phyloP scores from a whole-genome alignment of 2,888 invertebrate species.

The Leucophora obtusa region DNA sequence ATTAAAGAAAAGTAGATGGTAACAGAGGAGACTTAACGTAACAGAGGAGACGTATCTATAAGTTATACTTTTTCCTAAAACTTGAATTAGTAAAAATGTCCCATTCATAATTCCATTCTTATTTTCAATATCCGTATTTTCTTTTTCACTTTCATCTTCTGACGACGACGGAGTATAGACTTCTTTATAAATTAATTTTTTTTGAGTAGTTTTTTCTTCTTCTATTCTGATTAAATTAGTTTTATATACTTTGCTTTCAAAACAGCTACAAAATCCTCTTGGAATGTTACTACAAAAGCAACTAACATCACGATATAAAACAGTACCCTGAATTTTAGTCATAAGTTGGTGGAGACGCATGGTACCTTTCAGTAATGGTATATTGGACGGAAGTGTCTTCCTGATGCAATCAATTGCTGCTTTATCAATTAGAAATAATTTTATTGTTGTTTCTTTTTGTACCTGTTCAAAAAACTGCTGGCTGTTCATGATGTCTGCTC shows the following conservation, averaged over 20 bases:
- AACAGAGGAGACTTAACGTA: conserved; percentile 38
- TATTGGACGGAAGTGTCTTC: conserved; percentile 45
- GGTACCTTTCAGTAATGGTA: conserved; percentile 47
- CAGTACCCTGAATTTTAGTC: conserved; percentile 43
- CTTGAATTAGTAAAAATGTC: conserved; percentile 41
- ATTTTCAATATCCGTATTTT: conserved; percentile 39
- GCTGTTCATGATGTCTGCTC: conserved; percentile 44
- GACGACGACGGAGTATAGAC: conserved; percentile 38
- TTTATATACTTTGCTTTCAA: conserved; percentile 45
- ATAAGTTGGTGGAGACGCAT: conserved; percentile 46
- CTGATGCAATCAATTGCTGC: conserved; percentile 44
- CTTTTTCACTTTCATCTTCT: conserved; percentile 32
- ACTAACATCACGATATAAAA: conserved; percentile 47
- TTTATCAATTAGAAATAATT: conserved; percentile 46
- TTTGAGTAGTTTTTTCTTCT: conserved; percentile 36
- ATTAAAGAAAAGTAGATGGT: conserved; percentile 35
- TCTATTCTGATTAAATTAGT: conserved; percentile 43
- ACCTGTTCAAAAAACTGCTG: conserved; percentile 43
- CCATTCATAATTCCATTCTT: conserved; percentile 39
- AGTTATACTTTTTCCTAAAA: conserved; percentile 37
- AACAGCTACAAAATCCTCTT: conserved; percentile 43
- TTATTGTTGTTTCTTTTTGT: conserved; percentile 44
- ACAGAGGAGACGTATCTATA: conserved; percentile 36
- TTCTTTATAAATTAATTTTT: conserved; percentile 45
- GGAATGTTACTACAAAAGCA: conserved; percentile 47